A percentile compares a stretch with the other conserved stretches of the same genome.
Evolutionary conservation across 1,140 invertebrate genomes (phyloP).

Genomic region (Parapsyche elsis): DNA sequence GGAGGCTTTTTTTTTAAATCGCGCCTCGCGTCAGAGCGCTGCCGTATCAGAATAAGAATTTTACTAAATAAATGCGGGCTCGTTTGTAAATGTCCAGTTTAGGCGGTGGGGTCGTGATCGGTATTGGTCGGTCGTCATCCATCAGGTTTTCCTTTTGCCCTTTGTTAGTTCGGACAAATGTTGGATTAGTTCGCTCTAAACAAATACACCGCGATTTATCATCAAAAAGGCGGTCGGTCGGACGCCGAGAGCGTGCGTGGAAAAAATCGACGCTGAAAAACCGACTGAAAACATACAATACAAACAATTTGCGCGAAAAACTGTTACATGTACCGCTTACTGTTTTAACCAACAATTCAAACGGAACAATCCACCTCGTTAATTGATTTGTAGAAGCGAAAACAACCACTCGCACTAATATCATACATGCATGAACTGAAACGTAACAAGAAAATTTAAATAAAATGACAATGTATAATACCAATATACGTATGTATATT

Average conservation of each 20-base stretch:
- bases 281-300: too few species aligned
- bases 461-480: too few species aligned
- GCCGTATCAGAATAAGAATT: constrained; percentile 19
- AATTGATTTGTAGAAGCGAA: too few species aligned
- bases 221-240: constrained; percentile 7
- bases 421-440: too few species aligned
- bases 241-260: neutral
- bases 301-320: too few species aligned
- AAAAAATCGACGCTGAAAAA: too few species aligned
- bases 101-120: constrained; percentile 11
- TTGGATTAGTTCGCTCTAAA: constrained; percentile 34
- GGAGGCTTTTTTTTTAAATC: constrained; percentile 4
- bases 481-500: too few species aligned
- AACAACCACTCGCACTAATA: too few species aligned
- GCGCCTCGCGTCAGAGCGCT: neutral
- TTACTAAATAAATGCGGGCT: constrained; percentile 16
- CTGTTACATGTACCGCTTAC: too few species aligned
- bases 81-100: constrained; percentile 32
- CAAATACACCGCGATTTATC: constrained; percentile 30
- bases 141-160: constrained; percentile 34
- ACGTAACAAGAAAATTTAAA: too few species aligned
- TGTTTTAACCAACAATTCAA: too few species aligned
- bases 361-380: too few species aligned
- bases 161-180: constrained; percentile 35
- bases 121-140: constrained; percentile 33